Evolutionary conservation across 2,888 invertebrate genomes (phyloP), one percentile per base, ranked within the genome.

Genomic region (Tridacna crocea): DNA sequence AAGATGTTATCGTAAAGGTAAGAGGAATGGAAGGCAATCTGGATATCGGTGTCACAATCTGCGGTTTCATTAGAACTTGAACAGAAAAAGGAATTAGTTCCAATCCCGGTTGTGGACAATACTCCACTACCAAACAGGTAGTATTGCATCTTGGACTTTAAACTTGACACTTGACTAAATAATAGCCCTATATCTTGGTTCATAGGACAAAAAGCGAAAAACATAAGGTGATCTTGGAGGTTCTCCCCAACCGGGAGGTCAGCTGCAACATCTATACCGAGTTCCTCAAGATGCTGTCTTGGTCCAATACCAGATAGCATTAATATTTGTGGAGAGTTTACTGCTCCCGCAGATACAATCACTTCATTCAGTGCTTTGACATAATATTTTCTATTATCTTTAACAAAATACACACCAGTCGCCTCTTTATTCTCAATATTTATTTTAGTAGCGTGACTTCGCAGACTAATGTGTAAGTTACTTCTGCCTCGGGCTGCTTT

Each of bases 321-420:
- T 12, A 72, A 26, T 12, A 72, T 22, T 51, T 93, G 91, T 6
- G 94, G 93, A 1, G 94, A 91, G 72, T 93, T 93, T 13, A 94
- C 90, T 36, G 93, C 87, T 11, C 94, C 94, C 13, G 93, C 94
- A 48, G 92, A 92, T 24, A 94, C 86, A 24, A 93, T 91, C 26
- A 93, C 90, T 84, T 92, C 90, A 77, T 88, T 86, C 68, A 78
- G 75, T 73, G 91, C 89, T 72, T 84, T 79, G 17, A 91, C 90
- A n/a, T 60, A 76, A 17, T 82, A 72, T 36, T 83, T 58, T 12
- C 85, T 83, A 60, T 88, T 88, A 66, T 88, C 79, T 70, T 84
- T 87, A 6, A 82, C 66, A 58, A 90, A 90, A 79, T 90, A 84
- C n/a, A 92, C 91, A 13, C 90, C 91, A 13, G 79, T 79, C 8